These are phyloP conservation scores for Anableps anableps DNA, from an alignment of 2,797 vertebrate genomes.

Conservation along the genomic window DNA sequence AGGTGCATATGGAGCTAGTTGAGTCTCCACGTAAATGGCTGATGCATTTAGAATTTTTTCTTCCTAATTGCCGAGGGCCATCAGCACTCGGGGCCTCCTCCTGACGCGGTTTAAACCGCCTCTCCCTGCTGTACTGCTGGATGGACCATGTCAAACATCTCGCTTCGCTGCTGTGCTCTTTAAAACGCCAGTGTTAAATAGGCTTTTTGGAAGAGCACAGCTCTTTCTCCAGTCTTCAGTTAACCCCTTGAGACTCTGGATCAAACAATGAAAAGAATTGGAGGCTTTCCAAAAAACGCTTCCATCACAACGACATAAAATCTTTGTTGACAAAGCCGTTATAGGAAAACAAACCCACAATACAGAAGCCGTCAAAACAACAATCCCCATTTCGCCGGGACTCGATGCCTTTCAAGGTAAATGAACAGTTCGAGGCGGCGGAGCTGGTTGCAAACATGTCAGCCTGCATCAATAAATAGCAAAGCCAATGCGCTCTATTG, in stretches of 20 bases:
- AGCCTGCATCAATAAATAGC: constrained; percentile 73
- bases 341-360: background rate
- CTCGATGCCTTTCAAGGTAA: constrained; percentile 50
- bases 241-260: constrained; percentile 83
- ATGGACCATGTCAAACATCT: constrained; percentile 14
- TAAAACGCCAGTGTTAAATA: constrained; percentile 25
- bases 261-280: constrained; percentile 85
- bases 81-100: constrained; percentile 65
- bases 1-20: constrained; percentile 83
- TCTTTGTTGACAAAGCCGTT: background rate
- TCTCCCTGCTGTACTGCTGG: constrained; percentile 22
- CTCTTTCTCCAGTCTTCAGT: constrained; percentile 68
- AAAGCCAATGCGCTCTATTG: constrained; percentile 77
- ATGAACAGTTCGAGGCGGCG: constrained; percentile 65
- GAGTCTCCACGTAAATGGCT: constrained; percentile 86
- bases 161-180: constrained; percentile 22
- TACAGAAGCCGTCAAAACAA: background rate
- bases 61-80: constrained; percentile 79
- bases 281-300: constrained; percentile 61
- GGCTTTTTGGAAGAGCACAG: constrained; percentile 33
- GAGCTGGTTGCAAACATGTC: constrained; percentile 73
- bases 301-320: constrained; percentile 48
- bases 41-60: constrained; percentile 83
- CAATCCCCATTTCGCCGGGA: constrained; percentile 1
- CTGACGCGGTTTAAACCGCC: constrained; percentile 46